A percentile compares a stretch with the other conserved stretches of the same genome.
phyloP scores from a whole-genome alignment of 2,797 vertebrate species.

The Adelosebastes latens region DNA sequence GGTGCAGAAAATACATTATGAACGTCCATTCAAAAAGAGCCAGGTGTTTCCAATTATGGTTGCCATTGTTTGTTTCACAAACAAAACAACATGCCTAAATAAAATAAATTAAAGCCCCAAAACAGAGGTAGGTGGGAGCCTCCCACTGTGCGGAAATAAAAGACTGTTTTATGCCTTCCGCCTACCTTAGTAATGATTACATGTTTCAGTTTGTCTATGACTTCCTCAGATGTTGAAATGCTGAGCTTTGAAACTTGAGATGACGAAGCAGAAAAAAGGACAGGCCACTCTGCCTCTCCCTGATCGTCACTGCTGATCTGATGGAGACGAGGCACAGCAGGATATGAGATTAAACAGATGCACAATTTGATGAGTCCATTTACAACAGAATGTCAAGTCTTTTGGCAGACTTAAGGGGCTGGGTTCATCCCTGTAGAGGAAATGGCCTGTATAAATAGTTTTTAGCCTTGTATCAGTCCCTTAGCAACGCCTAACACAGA shows the following conservation, averaged over 20 bases:
- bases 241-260: conserved; percentile 20
- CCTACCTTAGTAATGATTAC: conserved; percentile 28
- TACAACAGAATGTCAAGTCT: neutral
- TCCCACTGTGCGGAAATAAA: conserved; percentile 45
- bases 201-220: conserved; percentile 16
- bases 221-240: conserved; percentile 19
- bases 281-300: conserved; percentile 5
- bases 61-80: conserved; percentile 50
- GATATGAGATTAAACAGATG: conserved; percentile 36
- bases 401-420: conserved; percentile 26
- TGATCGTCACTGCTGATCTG: neutral
- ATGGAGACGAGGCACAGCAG: neutral
- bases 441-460: conserved; percentile 60
- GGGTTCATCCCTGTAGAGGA: conserved; percentile 50
- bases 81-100: conserved; percentile 48
- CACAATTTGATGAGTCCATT: neutral
- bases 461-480: conserved; percentile 30
- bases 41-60: conserved; percentile 36
- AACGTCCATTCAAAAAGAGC: neutral
- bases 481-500: conserved; percentile 40
- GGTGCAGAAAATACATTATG: conserved; percentile 7
- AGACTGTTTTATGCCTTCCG: neutral
- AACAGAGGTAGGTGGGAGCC: conserved; percentile 27
- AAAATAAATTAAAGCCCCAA: conserved; percentile 12
- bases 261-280: conserved; percentile 14